These are phyloP conservation scores for Endotricha flammealis DNA, from an alignment of 2,888 invertebrate genomes.

Conservation along the genomic window DNA sequence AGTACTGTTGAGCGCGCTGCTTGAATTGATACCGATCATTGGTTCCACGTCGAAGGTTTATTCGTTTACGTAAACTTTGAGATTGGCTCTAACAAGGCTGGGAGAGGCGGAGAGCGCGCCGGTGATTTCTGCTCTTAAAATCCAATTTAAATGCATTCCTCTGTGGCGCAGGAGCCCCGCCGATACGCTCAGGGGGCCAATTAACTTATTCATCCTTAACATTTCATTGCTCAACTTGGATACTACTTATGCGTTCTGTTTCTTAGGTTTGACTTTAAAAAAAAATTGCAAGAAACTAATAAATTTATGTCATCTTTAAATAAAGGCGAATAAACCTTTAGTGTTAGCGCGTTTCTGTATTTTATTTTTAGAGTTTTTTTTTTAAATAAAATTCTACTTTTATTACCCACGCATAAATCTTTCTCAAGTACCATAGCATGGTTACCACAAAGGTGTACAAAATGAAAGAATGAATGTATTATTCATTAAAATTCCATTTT, in stretches of 20 bases:
- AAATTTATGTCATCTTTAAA: no score
- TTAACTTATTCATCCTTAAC: conserved; percentile 78
- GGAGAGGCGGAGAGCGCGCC: conserved; percentile 59
- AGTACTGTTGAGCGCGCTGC: no score
- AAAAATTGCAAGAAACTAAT: no score
- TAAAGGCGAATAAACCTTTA: no score
- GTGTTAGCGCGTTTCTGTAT: no score
- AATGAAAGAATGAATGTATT: no score
- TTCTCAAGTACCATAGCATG: no score
- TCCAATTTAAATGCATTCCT: conserved; percentile 79
- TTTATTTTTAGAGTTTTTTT: no score
- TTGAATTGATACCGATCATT: conserved; percentile 65
- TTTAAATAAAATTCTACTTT: no score
- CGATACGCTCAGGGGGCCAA: conserved; percentile 74
- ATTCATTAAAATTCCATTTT: no score
- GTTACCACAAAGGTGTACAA: no score
- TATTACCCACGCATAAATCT: no score
- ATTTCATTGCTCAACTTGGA: conserved; percentile 73
- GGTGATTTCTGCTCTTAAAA: conserved; percentile 78
- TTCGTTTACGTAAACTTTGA: conserved; percentile 77
- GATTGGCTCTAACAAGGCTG: conserved; percentile 76
- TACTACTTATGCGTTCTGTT: conserved; percentile 46
- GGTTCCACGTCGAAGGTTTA: conserved; percentile 63
- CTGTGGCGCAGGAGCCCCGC: conserved; percentile 72
- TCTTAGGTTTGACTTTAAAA: conserved; percentile 36